These are phyloP conservation scores for Drosophila triauraria DNA, from an alignment of 1,140 invertebrate species.

Conservation along the genomic window DNA sequence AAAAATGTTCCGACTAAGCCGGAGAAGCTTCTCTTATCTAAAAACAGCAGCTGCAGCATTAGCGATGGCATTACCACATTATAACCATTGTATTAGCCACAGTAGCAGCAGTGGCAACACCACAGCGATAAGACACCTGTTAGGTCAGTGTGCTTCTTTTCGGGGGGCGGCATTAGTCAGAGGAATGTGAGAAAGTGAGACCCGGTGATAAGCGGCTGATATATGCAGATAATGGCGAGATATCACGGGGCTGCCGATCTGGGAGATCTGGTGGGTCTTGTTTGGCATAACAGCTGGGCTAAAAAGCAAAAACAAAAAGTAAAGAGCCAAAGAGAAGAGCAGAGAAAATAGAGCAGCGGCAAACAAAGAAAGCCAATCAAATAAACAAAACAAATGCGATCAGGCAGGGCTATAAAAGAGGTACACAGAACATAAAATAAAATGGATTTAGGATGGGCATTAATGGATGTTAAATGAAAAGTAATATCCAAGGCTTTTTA, in stretches of 20 bases:
- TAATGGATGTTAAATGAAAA: too few species aligned
- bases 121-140: constrained; percentile 64
- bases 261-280: constrained; percentile 25
- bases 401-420: constrained; percentile 39
- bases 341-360: constrained; percentile 59
- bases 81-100: constrained; percentile 12
- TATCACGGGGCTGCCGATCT: constrained; percentile 11
- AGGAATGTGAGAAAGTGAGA: constrained; percentile 72
- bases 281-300: constrained; percentile 64
- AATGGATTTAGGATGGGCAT: not conserved
- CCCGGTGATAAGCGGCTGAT: constrained; percentile 50
- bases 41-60: constrained; percentile 25
- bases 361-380: constrained; percentile 75
- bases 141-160: constrained; percentile 27
- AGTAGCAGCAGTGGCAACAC: constrained; percentile 26
- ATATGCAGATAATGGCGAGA: constrained; percentile 33
- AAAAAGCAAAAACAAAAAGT: constrained; percentile 51
- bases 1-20: constrained; percentile 18
- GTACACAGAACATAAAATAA: constrained; percentile 5
- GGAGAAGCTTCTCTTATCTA: constrained; percentile 37
- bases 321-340: constrained; percentile 4
- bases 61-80: constrained; percentile 17
- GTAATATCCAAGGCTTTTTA: too few species aligned
- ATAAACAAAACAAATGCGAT: constrained; percentile 80
- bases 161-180: constrained; percentile 59